Evolutionary conservation across 2,888 invertebrate species (phyloP).

Genomic region (Rotaria macrura): DNA sequence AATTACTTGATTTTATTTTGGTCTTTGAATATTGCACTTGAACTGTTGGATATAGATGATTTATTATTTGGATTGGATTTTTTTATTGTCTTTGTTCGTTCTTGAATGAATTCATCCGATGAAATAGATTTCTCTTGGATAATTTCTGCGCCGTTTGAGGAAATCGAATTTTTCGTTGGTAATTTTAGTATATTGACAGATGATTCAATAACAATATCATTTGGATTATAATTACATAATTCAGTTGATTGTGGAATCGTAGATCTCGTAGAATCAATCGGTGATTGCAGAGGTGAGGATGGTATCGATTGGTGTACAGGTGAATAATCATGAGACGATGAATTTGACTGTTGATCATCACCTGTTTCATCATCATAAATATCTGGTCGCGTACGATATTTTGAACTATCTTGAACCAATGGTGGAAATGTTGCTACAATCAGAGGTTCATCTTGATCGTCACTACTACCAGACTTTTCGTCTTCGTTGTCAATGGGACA

Average conservation of each 20-base stretch:
- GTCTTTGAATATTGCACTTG: not conserved
- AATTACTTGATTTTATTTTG: not conserved
- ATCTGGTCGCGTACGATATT: not conserved
- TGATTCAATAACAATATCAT: not conserved
- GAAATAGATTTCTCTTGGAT: not conserved
- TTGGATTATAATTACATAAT: not conserved
- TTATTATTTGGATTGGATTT: not conserved
- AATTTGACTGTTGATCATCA: slow-evolving; percentile 7
- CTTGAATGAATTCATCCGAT: not conserved
- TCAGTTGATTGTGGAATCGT: not conserved
- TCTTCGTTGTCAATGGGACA: not conserved
- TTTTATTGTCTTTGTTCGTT: not conserved
- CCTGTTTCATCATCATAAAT: not conserved
- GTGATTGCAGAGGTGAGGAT: not conserved
- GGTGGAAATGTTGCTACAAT: not conserved
- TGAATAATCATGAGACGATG: not conserved
- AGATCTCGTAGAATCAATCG: not conserved
- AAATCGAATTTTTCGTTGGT: not conserved
- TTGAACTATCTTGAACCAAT: slow-evolving; percentile 4
- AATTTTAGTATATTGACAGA: not conserved
- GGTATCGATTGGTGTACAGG: not conserved
- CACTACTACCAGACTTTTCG: not conserved
- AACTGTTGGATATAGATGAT: not conserved
- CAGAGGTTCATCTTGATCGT: not conserved
- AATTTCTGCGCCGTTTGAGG: not conserved